phyloP scores from a whole-genome alignment of 2,888 invertebrate genomes.

The Cephus pulcher region DNA sequence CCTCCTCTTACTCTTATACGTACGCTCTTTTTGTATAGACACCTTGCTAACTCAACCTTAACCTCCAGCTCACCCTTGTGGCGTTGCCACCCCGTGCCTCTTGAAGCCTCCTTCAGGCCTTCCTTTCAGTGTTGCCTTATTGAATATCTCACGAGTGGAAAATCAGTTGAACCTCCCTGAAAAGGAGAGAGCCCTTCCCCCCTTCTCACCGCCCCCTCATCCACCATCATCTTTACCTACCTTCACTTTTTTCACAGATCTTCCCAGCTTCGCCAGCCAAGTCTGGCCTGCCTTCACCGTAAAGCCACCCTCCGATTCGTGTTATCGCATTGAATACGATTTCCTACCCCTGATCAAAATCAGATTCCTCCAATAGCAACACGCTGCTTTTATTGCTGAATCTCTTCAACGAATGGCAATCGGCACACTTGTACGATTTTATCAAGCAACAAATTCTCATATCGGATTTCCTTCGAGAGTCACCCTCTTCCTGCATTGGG shows the following conservation, averaged over 20 bases:
- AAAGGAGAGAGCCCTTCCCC: slow-evolving; percentile 42
- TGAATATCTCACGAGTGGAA: slow-evolving; percentile 64
- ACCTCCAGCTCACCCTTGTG: slow-evolving; percentile 30
- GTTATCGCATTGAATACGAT: slow-evolving; percentile 58
- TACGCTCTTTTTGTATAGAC: slow-evolving; percentile 43
- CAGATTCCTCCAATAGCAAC: slow-evolving; percentile 36
- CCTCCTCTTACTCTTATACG: slow-evolving; percentile 21
- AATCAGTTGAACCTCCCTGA: slow-evolving; percentile 57
- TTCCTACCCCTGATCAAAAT: slow-evolving; percentile 57
- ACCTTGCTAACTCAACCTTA: slow-evolving; percentile 19
- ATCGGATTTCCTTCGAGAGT: slow-evolving; percentile 25
- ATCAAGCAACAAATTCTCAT: slow-evolving; percentile 31
- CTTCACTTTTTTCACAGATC: slow-evolving; percentile 21
- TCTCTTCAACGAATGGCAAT: slow-evolving; percentile 13
- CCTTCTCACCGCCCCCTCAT: slow-evolving; percentile 33
- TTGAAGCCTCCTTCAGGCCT: slow-evolving; percentile 49
- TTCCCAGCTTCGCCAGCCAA: background rate
- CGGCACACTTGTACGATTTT: slow-evolving; percentile 11
- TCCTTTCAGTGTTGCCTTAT: slow-evolving; percentile 62
- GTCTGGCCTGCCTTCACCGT: slow-evolving; percentile 25
- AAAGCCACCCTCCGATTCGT: slow-evolving; percentile 33
- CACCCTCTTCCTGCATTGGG: slow-evolving; percentile 8
- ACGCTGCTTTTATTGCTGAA: background rate
- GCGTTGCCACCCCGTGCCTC: slow-evolving; percentile 32
- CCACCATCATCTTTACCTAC: slow-evolving; percentile 24